Evolutionary conservation across 2,113 vertebrate genomes (phyloP), one percentile per base, ranked within the genome.

Genomic region (Saimiri boliviensis): DNA sequence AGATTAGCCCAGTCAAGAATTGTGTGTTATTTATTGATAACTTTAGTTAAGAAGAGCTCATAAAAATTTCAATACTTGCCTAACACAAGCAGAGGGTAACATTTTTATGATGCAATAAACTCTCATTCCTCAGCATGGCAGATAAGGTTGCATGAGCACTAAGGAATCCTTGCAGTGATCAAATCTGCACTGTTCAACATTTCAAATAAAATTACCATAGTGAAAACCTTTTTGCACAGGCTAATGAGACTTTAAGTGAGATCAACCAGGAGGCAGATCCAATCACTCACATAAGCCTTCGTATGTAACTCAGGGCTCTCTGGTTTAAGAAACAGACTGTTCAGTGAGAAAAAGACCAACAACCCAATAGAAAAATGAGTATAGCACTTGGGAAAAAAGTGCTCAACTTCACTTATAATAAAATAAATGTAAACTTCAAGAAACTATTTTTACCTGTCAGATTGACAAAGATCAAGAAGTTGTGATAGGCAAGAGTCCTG

Each of bases 71-170:
- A 95, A 66, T 91, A 63, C 93, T 97, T 96, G 77, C 81, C 93
- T 84, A 83, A 94, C 8, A 32, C 77, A 94, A 92, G 90, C 1
- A 5, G 77, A 98, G 70, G 95, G 84, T 85, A 95, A 86, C 77
- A 79, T 94, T 97, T 98, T 97, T 97, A 97, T 94, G 94, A 97
- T 95, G 93, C 95, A 86, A 95, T 97, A 97, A 96, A 96, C 95
- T 95, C 58, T 97, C 86, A 89, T 97, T 95, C 71, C 14, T 54
- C 68, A 91, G 84, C 25, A 79, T 3, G 20, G 73, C 81, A 80
- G 93, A 92, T 88, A 74, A 93, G 93, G 58, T 80, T 98, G 52
- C 35, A 19, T 80, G 92, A 95, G 77, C 74, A 89, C 94, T 95
- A 97, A 93, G 25, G 11, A 93, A 91, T 97, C 74, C 89, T 96